Conservation (phyloP, 2,113 vertebrate species). For the Oncorhynchus mykiss region DNA sequence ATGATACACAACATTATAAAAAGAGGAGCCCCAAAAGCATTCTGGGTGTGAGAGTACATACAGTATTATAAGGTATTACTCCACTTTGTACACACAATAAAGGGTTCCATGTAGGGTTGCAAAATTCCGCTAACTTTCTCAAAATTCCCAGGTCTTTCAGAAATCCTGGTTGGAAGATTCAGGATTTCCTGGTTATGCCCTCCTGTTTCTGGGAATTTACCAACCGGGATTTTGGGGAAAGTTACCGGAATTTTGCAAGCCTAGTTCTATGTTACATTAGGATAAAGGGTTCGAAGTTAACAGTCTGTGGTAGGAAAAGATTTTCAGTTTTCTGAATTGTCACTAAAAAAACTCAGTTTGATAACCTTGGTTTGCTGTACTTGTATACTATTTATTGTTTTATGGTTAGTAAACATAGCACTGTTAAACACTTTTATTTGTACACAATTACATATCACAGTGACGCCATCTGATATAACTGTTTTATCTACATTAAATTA, state of each 20-base stretch:
- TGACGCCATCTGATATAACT: slow-evolving; percentile 32
- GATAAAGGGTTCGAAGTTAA: slow-evolving; percentile 56
- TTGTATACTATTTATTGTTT: slow-evolving; percentile 9
- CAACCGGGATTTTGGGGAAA: too few species aligned
- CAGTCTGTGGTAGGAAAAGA: slow-evolving; percentile 49
- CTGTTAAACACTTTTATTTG: slow-evolving; percentile 38
- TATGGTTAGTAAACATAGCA: slow-evolving; percentile 48
- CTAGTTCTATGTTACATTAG: slow-evolving; percentile 26
- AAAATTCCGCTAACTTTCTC: too few species aligned
- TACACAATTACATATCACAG: slow-evolving; percentile 42
- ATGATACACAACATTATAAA: slow-evolving; percentile 43
- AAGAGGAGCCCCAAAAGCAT: slow-evolving; percentile 42
- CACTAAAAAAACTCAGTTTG: slow-evolving; percentile 13
- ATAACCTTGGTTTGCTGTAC: not conserved
- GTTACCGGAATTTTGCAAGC: not conserved
- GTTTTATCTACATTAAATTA: not conserved
- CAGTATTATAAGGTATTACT: slow-evolving; percentile 15
- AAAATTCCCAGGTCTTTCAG: too few species aligned
- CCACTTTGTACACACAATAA: slow-evolving; percentile 42
- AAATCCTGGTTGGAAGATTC: too few species aligned
- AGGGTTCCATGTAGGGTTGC: slow-evolving; percentile 38
- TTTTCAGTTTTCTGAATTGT: slow-evolving; percentile 12
- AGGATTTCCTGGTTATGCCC: too few species aligned
- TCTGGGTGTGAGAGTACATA: slow-evolving; percentile 24
- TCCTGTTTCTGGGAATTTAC: too few species aligned